Conservation (phyloP, 2,797 vertebrate species). For the Pelodytes ibericus region DNA sequence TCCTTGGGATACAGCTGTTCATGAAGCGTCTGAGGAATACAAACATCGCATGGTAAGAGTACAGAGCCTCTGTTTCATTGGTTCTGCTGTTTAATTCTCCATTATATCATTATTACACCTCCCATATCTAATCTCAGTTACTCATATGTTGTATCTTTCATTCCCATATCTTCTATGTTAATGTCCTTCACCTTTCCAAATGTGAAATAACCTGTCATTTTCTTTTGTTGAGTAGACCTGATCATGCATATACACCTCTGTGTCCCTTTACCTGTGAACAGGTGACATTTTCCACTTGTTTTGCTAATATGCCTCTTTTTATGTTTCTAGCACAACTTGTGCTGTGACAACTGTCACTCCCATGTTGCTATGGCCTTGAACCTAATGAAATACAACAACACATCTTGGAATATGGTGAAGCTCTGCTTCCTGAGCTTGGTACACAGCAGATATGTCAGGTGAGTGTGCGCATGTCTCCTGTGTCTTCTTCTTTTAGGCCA, state of each 20-base stretch:
- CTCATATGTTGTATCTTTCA: too few relatives aligned
- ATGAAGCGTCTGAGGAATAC: slow-evolving; percentile 94
- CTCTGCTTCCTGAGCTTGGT: slow-evolving; percentile 85
- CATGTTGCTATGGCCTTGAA: slow-evolving; percentile 98
- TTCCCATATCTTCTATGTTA: too few relatives aligned
- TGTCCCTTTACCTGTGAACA: too few relatives aligned
- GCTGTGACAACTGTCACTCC: slow-evolving; percentile 97
- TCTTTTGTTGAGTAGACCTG: too few relatives aligned
- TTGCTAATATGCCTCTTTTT: slow-evolving; percentile 1
- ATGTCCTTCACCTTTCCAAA: too few relatives aligned
- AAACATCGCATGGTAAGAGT: slow-evolving; percentile 88
- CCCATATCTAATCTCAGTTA: too few relatives aligned
- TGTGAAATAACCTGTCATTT: too few relatives aligned
- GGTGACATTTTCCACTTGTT: not conserved
- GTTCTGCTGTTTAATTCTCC: too few relatives aligned
- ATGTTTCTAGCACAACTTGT: slow-evolving; percentile 87
- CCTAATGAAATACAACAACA: slow-evolving; percentile 92
- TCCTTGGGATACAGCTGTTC: slow-evolving; percentile 89
- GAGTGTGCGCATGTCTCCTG: slow-evolving; percentile 54
- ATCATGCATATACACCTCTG: too few relatives aligned
- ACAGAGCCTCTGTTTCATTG: not conserved
- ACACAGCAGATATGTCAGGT: slow-evolving; percentile 92
- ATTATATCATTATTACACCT: not conserved
- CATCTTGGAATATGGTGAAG: slow-evolving; percentile 96
- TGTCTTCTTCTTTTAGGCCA: too few relatives aligned